These are phyloP conservation scores for Corydoras maculifer DNA, from an alignment of 2,113 vertebrate genomes.

Conservation along the genomic window DNA sequence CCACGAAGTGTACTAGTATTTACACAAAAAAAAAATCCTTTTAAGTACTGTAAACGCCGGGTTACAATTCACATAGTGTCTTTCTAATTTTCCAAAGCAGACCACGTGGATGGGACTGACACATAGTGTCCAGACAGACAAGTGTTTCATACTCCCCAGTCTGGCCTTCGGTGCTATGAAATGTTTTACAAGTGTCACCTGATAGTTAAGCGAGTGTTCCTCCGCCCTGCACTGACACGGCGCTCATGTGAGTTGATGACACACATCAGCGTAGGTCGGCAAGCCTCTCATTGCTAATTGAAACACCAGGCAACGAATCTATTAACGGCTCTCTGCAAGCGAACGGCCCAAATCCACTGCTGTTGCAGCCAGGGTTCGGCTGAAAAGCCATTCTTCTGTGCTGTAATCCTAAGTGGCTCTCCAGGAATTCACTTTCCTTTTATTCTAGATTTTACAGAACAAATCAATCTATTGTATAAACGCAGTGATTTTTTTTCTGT, in stretches of 20 bases:
- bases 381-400: constrained; percentile 49
- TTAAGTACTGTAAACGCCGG: constrained; percentile 10
- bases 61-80: constrained; percentile 19
- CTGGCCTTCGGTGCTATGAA: constrained; percentile 4
- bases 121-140: constrained; percentile 10
- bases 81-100: constrained; percentile 6
- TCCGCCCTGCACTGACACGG: not conserved
- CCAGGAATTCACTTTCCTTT: constrained; percentile 57
- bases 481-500: constrained; percentile 55
- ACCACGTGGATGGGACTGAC: not conserved
- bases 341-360: constrained; percentile 46
- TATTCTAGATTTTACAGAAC: constrained; percentile 50
- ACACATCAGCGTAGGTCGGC: constrained; percentile 37
- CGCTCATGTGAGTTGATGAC: constrained; percentile 24
- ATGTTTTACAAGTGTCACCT: constrained; percentile 22
- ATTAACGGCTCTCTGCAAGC: constrained; percentile 52
- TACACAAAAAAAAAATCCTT: too few relatives aligned
- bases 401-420: constrained; percentile 51
- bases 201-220: constrained; percentile 12
- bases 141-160: constrained; percentile 10
- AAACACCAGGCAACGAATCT: constrained; percentile 54
- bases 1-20: too few relatives aligned
- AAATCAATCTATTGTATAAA: constrained; percentile 15
- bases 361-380: constrained; percentile 48
- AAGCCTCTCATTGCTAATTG: constrained; percentile 57